Percentiles rank a stretch among this genome's conserved stretches.
Conservation (phyloP, 2,888 invertebrate genomes). For the Bellardia pandia region DNA sequence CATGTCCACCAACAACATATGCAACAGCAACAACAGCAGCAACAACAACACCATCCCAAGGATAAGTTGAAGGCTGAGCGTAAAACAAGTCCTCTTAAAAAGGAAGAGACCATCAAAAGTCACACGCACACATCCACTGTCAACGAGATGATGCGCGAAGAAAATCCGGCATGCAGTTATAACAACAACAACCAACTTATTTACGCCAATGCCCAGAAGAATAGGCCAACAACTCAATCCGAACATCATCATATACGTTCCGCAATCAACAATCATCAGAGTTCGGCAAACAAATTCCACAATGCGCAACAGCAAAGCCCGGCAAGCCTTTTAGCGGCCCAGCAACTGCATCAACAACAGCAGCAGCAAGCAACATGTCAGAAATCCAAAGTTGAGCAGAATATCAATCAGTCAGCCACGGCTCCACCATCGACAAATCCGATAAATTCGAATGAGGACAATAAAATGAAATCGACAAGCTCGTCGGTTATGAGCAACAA, state of each 20-base stretch:
- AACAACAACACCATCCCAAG: conserved; percentile 76
- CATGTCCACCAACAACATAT: conserved; percentile 83
- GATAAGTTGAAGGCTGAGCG: conserved; percentile 81
- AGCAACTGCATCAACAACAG: conserved; percentile 72
- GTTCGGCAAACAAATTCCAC: conserved; percentile 60
- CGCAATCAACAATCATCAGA: conserved; percentile 56
- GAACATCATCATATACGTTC: conserved; percentile 70
- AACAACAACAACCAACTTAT: conserved; percentile 53
- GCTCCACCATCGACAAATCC: conserved; percentile 32
- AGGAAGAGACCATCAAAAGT: conserved; percentile 78
- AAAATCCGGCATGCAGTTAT: conserved; percentile 56
- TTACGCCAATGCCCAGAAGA: conserved; percentile 63
- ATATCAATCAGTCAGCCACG: conserved; percentile 43
- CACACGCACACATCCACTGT: conserved; percentile 34
- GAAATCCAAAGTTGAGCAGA: conserved; percentile 70
- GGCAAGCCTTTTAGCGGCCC: conserved; percentile 55
- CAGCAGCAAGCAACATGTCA: conserved; percentile 76
- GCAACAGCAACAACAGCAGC: conserved; percentile 74
- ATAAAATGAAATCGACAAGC: conserved; percentile 56
- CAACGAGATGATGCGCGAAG: conserved; percentile 63
- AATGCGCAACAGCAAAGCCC: conserved; percentile 58
- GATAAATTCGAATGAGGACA: conserved; percentile 58
- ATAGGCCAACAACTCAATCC: conserved; percentile 45
- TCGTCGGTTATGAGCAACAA: conserved; percentile 76
- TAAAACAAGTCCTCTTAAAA: conserved; percentile 80